A percentile compares a stretch with the other conserved stretches of the same genome.
Evolutionary conservation across 2,888 invertebrate species (phyloP).

Genomic region (Sthenelais limicola): DNA sequence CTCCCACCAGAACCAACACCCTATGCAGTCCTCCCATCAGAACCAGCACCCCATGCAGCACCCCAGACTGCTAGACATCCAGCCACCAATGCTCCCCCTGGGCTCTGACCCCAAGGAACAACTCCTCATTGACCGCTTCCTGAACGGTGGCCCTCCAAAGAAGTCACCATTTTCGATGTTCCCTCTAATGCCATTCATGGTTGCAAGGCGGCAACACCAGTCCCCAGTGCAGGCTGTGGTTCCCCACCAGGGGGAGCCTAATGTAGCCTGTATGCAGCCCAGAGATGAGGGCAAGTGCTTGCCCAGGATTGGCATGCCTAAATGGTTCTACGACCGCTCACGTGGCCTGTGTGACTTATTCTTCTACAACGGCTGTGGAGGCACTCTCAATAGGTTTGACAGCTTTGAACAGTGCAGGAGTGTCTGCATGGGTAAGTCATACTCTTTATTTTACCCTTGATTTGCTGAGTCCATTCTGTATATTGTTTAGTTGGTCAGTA

Average conservation of each 20-base stretch:
- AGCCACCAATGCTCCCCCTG: neutral
- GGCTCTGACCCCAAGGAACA: neutral
- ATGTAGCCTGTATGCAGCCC: conserved; percentile 3
- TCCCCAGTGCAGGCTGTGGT: neutral
- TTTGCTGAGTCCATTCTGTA: no score
- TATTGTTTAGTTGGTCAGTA: no score
- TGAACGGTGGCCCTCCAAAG: neutral
- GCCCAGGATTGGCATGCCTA: neutral
- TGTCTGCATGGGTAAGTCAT: conserved; percentile 28
- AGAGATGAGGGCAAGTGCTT: neutral
- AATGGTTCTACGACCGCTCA: conserved; percentile 18
- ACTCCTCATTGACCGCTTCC: neutral
- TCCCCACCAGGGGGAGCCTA: neutral
- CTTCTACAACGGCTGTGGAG: conserved; percentile 36
- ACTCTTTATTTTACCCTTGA: no score
- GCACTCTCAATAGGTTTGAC: conserved; percentile 25
- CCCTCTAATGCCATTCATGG: neutral
- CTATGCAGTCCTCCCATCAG: neutral
- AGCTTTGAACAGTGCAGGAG: conserved; percentile 24
- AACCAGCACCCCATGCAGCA: neutral
- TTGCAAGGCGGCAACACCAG: neutral
- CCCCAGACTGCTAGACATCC: neutral
- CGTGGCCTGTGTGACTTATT: conserved; percentile 15
- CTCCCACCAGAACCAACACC: neutral
- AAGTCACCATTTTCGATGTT: neutral